Evolutionary conservation across 2,888 invertebrate species (phyloP).

Genomic region (Nemapogon koenigi): DNA sequence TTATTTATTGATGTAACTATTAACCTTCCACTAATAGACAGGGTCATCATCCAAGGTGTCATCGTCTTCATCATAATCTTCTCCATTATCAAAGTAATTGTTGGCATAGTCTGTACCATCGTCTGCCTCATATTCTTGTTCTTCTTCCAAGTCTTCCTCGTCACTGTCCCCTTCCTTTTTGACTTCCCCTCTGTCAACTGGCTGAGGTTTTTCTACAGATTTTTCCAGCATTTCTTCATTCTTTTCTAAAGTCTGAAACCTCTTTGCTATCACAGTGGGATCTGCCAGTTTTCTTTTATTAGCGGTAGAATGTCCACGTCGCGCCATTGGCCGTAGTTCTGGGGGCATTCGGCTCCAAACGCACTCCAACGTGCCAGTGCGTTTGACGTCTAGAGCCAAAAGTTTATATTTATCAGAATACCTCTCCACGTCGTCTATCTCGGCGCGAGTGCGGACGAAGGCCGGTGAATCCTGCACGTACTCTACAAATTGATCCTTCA

Average conservation of each 20-base stretch:
- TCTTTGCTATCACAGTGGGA: conserved; percentile 38
- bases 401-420: conserved; percentile 66
- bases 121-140: conserved; percentile 86
- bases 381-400: conserved; percentile 51
- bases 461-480: conserved; percentile 73
- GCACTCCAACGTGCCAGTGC: conserved; percentile 50
- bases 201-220: conserved; percentile 48
- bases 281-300: conserved; percentile 47
- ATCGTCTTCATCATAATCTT: conserved; percentile 86
- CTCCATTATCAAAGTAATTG: conserved; percentile 89
- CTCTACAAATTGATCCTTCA: conserved; percentile 76
- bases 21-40: conserved; percentile 62
- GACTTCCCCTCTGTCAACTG: conserved; percentile 41
- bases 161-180: conserved; percentile 63
- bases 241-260: conserved; percentile 71
- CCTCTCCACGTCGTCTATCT: conserved; percentile 57
- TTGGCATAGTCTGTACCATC: conserved; percentile 89
- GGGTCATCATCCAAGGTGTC: conserved; percentile 87
- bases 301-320: conserved; percentile 30
- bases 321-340: conserved; percentile 64
- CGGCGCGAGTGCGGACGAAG: conserved; percentile 55
- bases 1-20: not conserved
- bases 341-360: conserved; percentile 69
- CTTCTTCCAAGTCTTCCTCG: conserved; percentile 66
- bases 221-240: conserved; percentile 67